These are phyloP conservation scores for Chanos chanos DNA, from an alignment of 2,797 vertebrate species.

Conservation along the genomic window DNA sequence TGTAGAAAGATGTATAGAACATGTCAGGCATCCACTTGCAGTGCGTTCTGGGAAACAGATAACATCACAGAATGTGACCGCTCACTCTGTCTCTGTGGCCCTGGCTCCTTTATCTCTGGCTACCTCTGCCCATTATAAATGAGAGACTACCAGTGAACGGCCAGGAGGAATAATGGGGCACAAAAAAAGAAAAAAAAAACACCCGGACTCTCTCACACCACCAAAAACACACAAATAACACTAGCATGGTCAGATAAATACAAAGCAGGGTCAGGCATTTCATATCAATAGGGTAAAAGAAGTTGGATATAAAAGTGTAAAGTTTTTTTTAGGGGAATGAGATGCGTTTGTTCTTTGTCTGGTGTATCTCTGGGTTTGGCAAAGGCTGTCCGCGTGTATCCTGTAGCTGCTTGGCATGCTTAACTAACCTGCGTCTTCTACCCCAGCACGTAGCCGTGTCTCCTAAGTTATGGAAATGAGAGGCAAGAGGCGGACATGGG, in stretches of 20 bases:
- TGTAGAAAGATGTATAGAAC: conserved; percentile 92
- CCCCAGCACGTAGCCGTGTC: conserved; percentile 71
- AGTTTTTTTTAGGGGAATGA: conserved; percentile 38
- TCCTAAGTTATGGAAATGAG: conserved; percentile 96
- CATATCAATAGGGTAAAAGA: conserved; percentile 25
- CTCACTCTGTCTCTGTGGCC: conserved; percentile 86
- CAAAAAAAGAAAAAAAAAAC: conserved; percentile 58
- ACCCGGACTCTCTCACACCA: conserved; percentile 21
- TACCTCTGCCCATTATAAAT: conserved; percentile 88
- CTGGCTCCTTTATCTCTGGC: conserved; percentile 81
- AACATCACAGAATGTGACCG: conserved; percentile 87
- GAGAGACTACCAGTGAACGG: conserved; percentile 82
- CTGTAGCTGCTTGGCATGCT: conserved; percentile 61
- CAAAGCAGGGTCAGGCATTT: conserved; percentile 1
- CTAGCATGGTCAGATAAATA: conserved; percentile 9
- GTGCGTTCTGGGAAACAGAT: conserved; percentile 85
- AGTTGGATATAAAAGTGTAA: conserved; percentile 28
- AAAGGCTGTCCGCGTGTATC: conserved; percentile 33
- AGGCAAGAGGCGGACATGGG: conserved; percentile 92
- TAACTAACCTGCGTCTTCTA: conserved; percentile 79
- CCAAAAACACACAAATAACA: conserved; percentile 36
- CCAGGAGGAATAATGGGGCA: conserved; percentile 85
- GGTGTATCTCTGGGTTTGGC: conserved; percentile 43
- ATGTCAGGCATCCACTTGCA: conserved; percentile 86
- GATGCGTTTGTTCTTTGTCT: conserved; percentile 57